Conservation (phyloP, 1,140 invertebrate species). For the Berghia stephanieae region DNA sequence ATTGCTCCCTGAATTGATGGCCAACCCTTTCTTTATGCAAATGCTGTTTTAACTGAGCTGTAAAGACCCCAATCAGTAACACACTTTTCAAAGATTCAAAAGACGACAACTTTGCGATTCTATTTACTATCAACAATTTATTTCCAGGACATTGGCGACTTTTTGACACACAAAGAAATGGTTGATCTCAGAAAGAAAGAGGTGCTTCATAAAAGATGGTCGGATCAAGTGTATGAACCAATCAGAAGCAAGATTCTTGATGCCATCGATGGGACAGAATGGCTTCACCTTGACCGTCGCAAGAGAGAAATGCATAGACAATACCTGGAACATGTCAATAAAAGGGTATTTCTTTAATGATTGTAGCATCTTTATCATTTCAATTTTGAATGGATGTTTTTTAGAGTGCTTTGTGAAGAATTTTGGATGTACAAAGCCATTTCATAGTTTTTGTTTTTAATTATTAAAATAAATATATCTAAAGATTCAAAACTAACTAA, state of each 20-base stretch:
- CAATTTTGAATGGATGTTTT: too few relatives aligned
- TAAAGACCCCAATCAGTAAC: too few relatives aligned
- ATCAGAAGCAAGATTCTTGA: constrained; percentile 56
- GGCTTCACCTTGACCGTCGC: constrained; percentile 49
- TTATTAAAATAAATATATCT: too few relatives aligned
- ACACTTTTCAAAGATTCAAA: too few relatives aligned
- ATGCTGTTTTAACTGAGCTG: too few relatives aligned
- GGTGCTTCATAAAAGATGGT: constrained; percentile 62
- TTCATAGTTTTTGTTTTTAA: too few relatives aligned
- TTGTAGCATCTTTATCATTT: not conserved
- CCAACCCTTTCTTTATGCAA: too few relatives aligned
- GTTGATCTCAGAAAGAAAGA: constrained; percentile 59
- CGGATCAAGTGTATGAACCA: constrained; percentile 61
- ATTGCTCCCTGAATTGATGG: too few relatives aligned
- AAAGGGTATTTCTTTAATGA: constrained; percentile 47
- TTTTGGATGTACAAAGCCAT: too few relatives aligned
- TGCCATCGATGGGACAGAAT: constrained; percentile 55
- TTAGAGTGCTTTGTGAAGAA: too few relatives aligned
- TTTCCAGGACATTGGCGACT: constrained; percentile 54
- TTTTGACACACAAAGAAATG: constrained; percentile 50
- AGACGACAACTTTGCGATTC: too few relatives aligned
- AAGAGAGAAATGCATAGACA: constrained; percentile 60
- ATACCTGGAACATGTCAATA: constrained; percentile 62
- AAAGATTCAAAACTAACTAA: too few relatives aligned
- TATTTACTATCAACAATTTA: not conserved